These are phyloP conservation scores for Pocillopora damicornis DNA, from an alignment of 64 coral and sea anemone genomes.

Conservation along the genomic window DNA sequence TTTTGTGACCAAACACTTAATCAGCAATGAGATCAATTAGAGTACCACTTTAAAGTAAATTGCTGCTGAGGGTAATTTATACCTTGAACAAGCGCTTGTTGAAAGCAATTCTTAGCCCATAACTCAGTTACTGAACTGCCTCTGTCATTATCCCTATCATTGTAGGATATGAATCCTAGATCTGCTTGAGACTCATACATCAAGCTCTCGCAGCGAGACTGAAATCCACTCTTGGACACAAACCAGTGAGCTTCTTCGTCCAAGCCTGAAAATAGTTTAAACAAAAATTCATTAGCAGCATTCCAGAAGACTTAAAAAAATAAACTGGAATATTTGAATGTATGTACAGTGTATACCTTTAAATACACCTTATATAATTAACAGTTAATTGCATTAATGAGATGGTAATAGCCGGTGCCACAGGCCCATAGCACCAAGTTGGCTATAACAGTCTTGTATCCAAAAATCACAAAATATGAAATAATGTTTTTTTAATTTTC, in stretches of 20 bases:
- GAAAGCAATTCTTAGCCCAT: conserved; percentile 37
- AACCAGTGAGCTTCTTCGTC: conserved; percentile 69
- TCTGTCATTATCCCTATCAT: not conserved
- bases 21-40: too few relatives aligned
- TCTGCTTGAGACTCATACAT: conserved; percentile 27
- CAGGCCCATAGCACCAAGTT: too few relatives aligned
- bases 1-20: too few relatives aligned
- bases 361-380: too few relatives aligned
- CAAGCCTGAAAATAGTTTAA: conserved; percentile 1
- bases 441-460: too few relatives aligned
- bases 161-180: conserved; percentile 35
- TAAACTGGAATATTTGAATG: not conserved
- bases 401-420: too few relatives aligned
- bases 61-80: not conserved
- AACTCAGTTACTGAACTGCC: conserved; percentile 6
- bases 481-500: too few relatives aligned
- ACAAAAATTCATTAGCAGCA: too few relatives aligned
- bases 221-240: conserved; percentile 54
- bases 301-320: too few relatives aligned
- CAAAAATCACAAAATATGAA: too few relatives aligned
- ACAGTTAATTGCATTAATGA: too few relatives aligned
- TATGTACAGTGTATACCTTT: not conserved
- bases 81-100: conserved; percentile 47
- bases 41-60: not conserved
- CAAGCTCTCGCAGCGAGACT: conserved; percentile 30